Evolutionary conservation across 2,113 vertebrate species (phyloP).

Genomic region (Sinocyclocheilus anophthalmus): DNA sequence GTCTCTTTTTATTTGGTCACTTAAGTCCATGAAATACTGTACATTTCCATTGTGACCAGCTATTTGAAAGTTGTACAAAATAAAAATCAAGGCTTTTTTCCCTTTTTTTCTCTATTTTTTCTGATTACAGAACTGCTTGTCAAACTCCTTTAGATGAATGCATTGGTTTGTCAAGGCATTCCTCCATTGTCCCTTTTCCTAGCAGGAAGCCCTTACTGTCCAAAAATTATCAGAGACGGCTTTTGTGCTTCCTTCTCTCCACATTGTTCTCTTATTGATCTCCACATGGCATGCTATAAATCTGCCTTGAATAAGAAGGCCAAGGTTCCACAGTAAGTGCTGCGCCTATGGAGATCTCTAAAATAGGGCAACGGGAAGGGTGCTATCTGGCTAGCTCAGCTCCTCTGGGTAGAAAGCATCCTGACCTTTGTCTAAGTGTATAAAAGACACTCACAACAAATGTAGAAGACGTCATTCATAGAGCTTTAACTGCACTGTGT

Average conservation of each 20-base stretch:
- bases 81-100: background rate
- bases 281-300: conserved; percentile 62
- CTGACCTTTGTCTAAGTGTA: conserved; percentile 16
- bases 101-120: background rate
- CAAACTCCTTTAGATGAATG: conserved; percentile 64
- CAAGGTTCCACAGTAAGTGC: conserved; percentile 59
- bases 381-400: conserved; percentile 44
- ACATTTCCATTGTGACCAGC: background rate
- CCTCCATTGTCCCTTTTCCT: conserved; percentile 63
- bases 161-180: conserved; percentile 63
- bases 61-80: conserved; percentile 4
- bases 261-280: conserved; percentile 74
- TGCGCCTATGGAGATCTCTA: conserved; percentile 63
- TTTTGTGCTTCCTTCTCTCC: conserved; percentile 64
- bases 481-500: background rate
- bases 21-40: background rate
- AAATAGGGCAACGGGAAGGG: conserved; percentile 53
- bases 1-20: background rate
- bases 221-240: conserved; percentile 63
- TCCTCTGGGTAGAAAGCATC: background rate
- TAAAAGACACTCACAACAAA: background rate
- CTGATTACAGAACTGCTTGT: conserved; percentile 40
- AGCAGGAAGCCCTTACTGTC: conserved; percentile 70
- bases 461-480: background rate
- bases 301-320: conserved; percentile 68